Evolutionary conservation across 2,888 invertebrate genomes (phyloP), one percentile per base, ranked within the genome.

Genomic region (Pristionchus mayeri): DNA sequence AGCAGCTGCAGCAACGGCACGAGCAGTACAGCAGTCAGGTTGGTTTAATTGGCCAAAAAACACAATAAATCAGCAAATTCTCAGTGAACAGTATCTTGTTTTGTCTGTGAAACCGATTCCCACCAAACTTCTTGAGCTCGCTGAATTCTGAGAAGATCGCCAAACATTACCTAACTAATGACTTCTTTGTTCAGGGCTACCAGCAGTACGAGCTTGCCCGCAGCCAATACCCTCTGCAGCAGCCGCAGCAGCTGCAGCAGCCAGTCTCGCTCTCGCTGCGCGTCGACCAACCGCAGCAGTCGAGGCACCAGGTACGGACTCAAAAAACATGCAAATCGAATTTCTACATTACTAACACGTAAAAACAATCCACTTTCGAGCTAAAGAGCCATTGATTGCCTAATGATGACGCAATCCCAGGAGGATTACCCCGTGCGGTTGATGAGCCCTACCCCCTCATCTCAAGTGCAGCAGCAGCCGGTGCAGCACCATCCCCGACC

Each of bases 371-470:
- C 24, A 57, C 24, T 57, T 21, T 24, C 24, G 11, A 57, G 21
- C 27, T 57, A 57, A 9, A 57, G 24, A 4, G 24, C 24, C 57
- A 57, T 24, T 57, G 3, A 57, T 2, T 24, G 24, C 6, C 21
- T 21, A 11, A 57, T 24, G n/a, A n/a, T 57, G 57, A 24, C n/a
- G n/a, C n/a, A 7, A 34, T 63, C 37, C 1, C n/a, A 84, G 37
- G 86, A 90, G 84, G 90, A 91, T 85, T 91, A 91, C 85, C 89
- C 88, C 44, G 90, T 89, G 30, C 87, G 90, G 85, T 86, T 90
- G 86, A 91, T 91, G 91, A 88, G 89, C 86, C 90, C 91, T 24
- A 89, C 91, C 21, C 89, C 89, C 37, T 34, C 57, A 24, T 87
- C 88, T 40, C 89, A 89, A 30, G 54, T 89, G 34, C 78, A 78